Base-by-base conservation (phyloP, 2,888 invertebrate species). In the Meiosimyza platycephala region DNA sequence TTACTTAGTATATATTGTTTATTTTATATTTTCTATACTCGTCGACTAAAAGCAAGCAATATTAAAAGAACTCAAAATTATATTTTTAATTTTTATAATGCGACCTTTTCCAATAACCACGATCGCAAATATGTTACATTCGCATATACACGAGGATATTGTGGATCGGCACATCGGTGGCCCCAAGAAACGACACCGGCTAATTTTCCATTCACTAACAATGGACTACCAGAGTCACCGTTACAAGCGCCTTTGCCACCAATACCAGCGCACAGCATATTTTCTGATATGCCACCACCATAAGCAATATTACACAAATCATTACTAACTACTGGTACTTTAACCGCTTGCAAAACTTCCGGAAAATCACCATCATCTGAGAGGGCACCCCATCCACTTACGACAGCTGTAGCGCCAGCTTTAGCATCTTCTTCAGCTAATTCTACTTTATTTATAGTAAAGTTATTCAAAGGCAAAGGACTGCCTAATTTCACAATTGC, bases 401-500 rank as follows among this genome's bases (percentile, higher is more conserved):
- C 75, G 1, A 71, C 76, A 4, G 77, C 72, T 13, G 71, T 9
- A 11, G 72, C 72, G 15, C 76, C 78, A 28, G 71, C 75, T 1
- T 40, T 18, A 33, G 77, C 22, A 47, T 48, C 16, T 18, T 40
- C 13, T 9, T 72, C 11, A 15, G 33, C 62, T 33, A 70, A 64
- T 51, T 78, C 55, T 22, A 85, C 80, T 5, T 83, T 76, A 65
- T 76, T 79, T 0, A 85, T 84, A 54, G 80, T 81, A 12, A 80
- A 79, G 72, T 81, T 79, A 52, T 85, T 83, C 18, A 85, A 50
- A 0, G 81, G 81, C 74, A 85, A 55, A 1, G 81, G 79, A 0
- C 78, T 70, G 1, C 72, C 77, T n/a, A 86, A 62, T 0, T 80
- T 62, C 4, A 86, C 68, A 1, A 91, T 75, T 0, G 91, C 91